These are phyloP conservation scores for Pocota personata DNA, from an alignment of 2,888 invertebrate species.

Conservation along the genomic window DNA sequence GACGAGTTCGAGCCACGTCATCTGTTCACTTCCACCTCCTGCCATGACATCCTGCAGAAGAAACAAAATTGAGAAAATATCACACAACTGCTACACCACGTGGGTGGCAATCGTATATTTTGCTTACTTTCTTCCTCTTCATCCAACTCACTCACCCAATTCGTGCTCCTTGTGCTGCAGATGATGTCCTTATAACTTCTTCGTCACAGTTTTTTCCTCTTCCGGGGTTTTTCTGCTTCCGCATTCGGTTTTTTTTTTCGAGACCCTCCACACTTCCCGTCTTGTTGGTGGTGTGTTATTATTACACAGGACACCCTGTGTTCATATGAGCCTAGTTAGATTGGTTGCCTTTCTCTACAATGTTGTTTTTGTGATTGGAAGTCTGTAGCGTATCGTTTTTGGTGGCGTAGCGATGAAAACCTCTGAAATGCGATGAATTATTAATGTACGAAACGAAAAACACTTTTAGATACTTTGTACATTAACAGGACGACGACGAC, in stretches of 20 bases:
- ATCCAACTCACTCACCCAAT: constrained; percentile 3
- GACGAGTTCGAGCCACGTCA: constrained; percentile 46
- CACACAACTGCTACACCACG: constrained; percentile 24
- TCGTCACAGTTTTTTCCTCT: constrained; percentile 3
- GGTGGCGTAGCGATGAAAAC: constrained; percentile 77
- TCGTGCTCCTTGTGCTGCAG: background rate
- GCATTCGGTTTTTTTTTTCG: background rate
- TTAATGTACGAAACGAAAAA: constrained; percentile 77
- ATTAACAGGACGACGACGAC: constrained; percentile 41
- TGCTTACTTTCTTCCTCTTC: background rate
- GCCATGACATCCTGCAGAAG: constrained; percentile 13
- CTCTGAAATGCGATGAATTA: constrained; percentile 79
- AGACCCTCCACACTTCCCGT: background rate
- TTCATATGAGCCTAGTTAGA: constrained; percentile 18
- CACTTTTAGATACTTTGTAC: constrained; percentile 32
- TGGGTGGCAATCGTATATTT: background rate
- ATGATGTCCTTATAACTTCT: constrained; percentile 44
- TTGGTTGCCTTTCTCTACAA: constrained; percentile 13
- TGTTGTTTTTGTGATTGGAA: constrained; percentile 22
- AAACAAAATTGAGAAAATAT: constrained; percentile 46
- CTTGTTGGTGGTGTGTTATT: background rate
- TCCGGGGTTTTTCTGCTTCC: background rate
- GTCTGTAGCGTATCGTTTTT: constrained; percentile 9
- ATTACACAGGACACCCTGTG: constrained; percentile 4
- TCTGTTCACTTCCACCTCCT: constrained; percentile 22